Conservation (phyloP, 1,140 invertebrate species). For the Choristoneura fumiferana region DNA sequence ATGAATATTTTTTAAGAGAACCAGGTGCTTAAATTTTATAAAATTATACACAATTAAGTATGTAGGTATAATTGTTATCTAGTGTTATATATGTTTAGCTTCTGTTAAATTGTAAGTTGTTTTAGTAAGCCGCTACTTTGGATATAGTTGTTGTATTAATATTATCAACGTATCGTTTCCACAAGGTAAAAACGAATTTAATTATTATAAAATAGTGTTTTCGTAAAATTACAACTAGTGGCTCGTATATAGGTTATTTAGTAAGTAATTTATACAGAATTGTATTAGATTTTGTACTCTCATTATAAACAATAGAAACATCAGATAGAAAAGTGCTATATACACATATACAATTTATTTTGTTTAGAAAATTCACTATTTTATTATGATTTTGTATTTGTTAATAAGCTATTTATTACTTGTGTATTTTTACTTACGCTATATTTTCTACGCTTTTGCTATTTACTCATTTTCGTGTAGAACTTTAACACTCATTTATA, state of each 20-base stretch:
- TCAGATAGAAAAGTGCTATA: too few species aligned
- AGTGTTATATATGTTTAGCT: background rate
- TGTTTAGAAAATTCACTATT: too few species aligned
- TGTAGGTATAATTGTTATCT: constrained; percentile 8
- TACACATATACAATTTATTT: too few species aligned
- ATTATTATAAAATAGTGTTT: background rate
- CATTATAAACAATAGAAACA: constrained; percentile 9
- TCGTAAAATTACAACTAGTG: background rate
- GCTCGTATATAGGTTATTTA: constrained; percentile 1
- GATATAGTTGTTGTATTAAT: background rate
- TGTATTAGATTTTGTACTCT: background rate
- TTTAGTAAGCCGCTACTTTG: constrained; percentile 7
- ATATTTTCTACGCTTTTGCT: constrained; percentile 12
- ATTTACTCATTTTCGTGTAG: background rate
- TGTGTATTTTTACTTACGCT: constrained; percentile 1
- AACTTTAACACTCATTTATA: background rate
- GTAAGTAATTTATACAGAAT: background rate
- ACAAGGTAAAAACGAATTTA: constrained; percentile 3
- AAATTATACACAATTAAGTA: constrained; percentile 11
- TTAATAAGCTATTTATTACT: background rate
- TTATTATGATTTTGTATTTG: constrained; percentile 2
- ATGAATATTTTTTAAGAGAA: background rate
- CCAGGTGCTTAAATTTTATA: constrained; percentile 5
- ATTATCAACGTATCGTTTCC: background rate
- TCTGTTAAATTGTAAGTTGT: constrained; percentile 5